phyloP scores from a whole-genome alignment of 2,797 vertebrate species.

The Silurus aristotelis region DNA sequence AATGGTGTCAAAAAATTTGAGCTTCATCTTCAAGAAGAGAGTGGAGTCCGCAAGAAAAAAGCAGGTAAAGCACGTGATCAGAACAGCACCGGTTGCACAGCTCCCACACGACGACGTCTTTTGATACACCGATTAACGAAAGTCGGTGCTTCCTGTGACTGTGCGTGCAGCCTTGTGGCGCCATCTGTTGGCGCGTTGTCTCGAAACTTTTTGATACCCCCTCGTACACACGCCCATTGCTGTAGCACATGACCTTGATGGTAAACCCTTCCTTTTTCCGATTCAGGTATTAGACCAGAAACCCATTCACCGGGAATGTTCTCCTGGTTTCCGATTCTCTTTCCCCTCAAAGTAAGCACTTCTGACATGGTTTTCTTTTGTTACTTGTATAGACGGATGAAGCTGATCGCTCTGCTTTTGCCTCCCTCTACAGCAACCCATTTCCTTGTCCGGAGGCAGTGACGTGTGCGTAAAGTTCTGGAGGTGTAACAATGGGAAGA shows the following conservation, averaged over 20 bases:
- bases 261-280: constrained; percentile 3
- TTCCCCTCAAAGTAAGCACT: constrained; percentile 87
- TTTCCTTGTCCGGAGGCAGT: constrained; percentile 77
- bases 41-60: too few species aligned
- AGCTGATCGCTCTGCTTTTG: neutral
- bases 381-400: neutral
- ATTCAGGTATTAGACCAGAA: constrained; percentile 87
- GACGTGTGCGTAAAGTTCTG: constrained; percentile 86
- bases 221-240: neutral
- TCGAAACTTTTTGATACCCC: too few species aligned
- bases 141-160: too few species aligned
- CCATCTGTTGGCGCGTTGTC: too few species aligned
- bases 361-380: neutral
- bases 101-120: too few species aligned
- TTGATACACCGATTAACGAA: too few species aligned
- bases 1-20: too few species aligned
- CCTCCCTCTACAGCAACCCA: constrained; percentile 79
- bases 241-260: neutral
- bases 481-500: constrained; percentile 91
- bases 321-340: constrained; percentile 95
- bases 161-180: too few species aligned
- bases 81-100: too few species aligned
- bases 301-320: constrained; percentile 95
- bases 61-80: too few species aligned
- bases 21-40: too few species aligned